Percentiles rank a stretch among this genome's conserved stretches.
Conservation (phyloP, 92 coral and sea anemone species). For the Phenganax subtilis region DNA sequence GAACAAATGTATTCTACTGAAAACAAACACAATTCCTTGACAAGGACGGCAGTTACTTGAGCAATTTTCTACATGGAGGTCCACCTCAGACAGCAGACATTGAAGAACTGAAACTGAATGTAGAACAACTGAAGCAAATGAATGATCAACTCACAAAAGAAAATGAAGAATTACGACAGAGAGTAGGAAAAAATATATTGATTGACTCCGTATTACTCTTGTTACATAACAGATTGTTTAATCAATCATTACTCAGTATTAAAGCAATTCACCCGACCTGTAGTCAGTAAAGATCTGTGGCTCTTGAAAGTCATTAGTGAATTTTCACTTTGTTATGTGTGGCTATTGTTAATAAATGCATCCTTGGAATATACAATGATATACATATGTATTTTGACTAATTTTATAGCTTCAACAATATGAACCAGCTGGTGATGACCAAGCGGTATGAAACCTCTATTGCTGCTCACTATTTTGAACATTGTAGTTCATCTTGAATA, state of each 20-base stretch:
- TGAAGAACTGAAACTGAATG: constrained; percentile 72
- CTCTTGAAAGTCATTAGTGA: too few species aligned
- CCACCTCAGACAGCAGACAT: constrained; percentile 94
- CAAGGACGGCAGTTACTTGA: constrained; percentile 61
- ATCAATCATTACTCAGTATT: too few species aligned
- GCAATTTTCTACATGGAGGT: constrained; percentile 83
- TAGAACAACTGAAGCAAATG: constrained; percentile 68
- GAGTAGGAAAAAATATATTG: constrained; percentile 45
- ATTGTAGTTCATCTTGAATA: neutral
- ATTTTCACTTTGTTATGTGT: too few species aligned
- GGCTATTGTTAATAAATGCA: too few species aligned
- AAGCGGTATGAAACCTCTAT: constrained; percentile 35
- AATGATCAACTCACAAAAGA: constrained; percentile 77
- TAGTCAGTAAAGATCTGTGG: too few species aligned
- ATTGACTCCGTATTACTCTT: too few species aligned
- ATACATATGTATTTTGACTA: neutral
- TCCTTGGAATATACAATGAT: too few species aligned
- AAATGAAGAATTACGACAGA: constrained; percentile 79
- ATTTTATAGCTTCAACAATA: constrained; percentile 61
- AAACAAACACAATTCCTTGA: constrained; percentile 21
- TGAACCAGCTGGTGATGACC: constrained; percentile 80
- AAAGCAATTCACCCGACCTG: too few species aligned
- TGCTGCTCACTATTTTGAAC: neutral
- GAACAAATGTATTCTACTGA: too few species aligned
- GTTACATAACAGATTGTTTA: too few species aligned